Evolutionary conservation across 2,113 vertebrate species (phyloP).

Genomic region (Bothrops jararaca): DNA sequence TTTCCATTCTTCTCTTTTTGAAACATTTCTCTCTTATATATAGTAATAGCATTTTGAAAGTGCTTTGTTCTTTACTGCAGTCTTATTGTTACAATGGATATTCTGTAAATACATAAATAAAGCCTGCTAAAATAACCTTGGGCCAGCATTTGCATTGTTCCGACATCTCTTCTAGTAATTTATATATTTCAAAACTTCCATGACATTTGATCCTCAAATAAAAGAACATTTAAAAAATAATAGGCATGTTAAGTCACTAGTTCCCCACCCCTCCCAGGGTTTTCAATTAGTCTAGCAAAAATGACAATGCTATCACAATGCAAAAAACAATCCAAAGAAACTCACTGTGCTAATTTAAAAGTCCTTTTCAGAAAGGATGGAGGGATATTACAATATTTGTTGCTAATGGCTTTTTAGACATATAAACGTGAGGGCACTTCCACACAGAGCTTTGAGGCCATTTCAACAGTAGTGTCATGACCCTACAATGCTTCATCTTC

Average conservation of each 20-base stretch:
- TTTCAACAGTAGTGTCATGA: not conserved
- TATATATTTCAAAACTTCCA: constrained; percentile 11
- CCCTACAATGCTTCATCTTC: not conserved
- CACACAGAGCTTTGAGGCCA: not conserved
- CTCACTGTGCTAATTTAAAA: constrained; percentile 10
- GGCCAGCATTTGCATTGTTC: constrained; percentile 30
- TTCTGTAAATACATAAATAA: not conserved
- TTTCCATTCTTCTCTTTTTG: constrained; percentile 4
- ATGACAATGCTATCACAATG: constrained; percentile 31
- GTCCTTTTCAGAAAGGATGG: constrained; percentile 16
- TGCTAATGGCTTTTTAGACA: constrained; percentile 32
- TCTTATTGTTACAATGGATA: constrained; percentile 20
- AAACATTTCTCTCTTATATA: not conserved
- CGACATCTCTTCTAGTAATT: constrained; percentile 36
- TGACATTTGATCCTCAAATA: constrained; percentile 30
- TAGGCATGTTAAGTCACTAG: constrained; percentile 18
- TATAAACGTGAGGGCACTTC: not conserved
- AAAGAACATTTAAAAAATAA: not conserved
- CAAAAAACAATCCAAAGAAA: not conserved
- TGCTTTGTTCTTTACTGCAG: constrained; percentile 23
- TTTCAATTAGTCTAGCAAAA: constrained; percentile 44
- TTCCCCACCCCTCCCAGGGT: not conserved
- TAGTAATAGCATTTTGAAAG: constrained; percentile 19
- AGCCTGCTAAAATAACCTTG: constrained; percentile 17
- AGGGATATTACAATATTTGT: constrained; percentile 33